A percentile compares a stretch with the other conserved stretches of the same genome.
Evolutionary conservation across 2,888 invertebrate species (phyloP).

Genomic region (Sminthurides aquaticus): DNA sequence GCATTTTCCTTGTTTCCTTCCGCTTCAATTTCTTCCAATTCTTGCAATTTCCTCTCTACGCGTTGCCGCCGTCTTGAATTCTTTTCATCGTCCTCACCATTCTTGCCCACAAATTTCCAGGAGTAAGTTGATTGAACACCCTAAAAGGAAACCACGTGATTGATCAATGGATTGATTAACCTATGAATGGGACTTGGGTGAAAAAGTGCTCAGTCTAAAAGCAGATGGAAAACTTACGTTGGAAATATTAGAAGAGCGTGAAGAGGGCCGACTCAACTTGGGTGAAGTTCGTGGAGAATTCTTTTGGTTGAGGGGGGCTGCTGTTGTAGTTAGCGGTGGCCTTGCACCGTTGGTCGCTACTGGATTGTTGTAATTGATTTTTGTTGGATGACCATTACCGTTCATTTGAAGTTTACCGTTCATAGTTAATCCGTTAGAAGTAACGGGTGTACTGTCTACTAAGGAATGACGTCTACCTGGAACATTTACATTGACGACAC

Average conservation of each 20-base stretch:
- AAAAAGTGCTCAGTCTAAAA: no score
- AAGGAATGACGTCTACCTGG: background rate
- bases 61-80: conserved; percentile 45
- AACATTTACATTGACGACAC: background rate
- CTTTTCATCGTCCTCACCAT: conserved; percentile 44
- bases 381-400: background rate
- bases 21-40: conserved; percentile 61
- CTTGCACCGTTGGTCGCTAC: conserved; percentile 3
- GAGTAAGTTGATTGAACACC: conserved; percentile 42
- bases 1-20: conserved; percentile 51
- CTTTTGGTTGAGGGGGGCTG: conserved; percentile 8
- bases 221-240: conserved; percentile 48
- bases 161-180: background rate
- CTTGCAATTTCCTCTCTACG: conserved; percentile 76
- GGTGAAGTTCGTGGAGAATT: conserved; percentile 46
- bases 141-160: conserved; percentile 24
- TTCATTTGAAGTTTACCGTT: background rate
- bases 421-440: no score
- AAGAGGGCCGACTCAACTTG: conserved; percentile 51
- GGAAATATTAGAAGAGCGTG: conserved; percentile 50
- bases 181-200: background rate
- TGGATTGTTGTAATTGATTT: conserved; percentile 3
- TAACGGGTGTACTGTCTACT: background rate
- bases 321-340: conserved; percentile 7
- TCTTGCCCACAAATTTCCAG: conserved; percentile 45